Evolutionary conservation across 1,140 invertebrate species (phyloP).

Genomic region (Thereuonema tuberculata): DNA sequence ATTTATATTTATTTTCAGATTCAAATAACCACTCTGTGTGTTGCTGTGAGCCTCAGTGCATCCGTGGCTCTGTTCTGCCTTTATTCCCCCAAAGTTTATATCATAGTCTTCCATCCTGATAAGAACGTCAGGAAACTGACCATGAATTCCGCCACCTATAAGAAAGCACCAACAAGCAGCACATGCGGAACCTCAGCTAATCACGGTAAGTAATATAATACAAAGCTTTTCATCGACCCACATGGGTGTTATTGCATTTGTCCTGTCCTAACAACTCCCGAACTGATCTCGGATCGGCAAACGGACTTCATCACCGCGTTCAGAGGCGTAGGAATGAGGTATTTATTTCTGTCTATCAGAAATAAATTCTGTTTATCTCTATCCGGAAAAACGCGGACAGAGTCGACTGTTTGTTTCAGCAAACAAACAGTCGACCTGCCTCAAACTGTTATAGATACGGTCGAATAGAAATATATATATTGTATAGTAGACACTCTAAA

Average conservation of each 20-base stretch:
- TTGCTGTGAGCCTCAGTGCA: slow-evolving; percentile 39
- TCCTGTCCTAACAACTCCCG: not conserved
- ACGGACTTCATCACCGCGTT: no score
- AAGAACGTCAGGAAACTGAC: slow-evolving; percentile 42
- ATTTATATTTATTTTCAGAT: slow-evolving; percentile 34
- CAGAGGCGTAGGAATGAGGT: not conserved
- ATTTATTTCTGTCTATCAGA: no score
- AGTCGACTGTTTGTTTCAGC: no score
- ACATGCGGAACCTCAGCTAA: slow-evolving; percentile 27
- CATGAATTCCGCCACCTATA: slow-evolving; percentile 35
- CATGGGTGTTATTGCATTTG: no score
- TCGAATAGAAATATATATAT: not conserved
- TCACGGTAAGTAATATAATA: slow-evolving; percentile 22
- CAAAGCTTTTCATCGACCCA: no score
- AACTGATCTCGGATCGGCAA: not conserved
- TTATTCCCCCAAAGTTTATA: slow-evolving; percentile 40
- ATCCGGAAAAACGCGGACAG: no score
- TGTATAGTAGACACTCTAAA: no score
- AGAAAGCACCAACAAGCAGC: slow-evolving; percentile 25
- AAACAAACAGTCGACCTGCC: not conserved
- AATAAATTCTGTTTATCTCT: no score
- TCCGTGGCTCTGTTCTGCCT: slow-evolving; percentile 38
- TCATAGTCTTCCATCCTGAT: slow-evolving; percentile 41
- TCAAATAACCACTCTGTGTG: slow-evolving; percentile 40
- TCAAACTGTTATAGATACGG: no score